Evolutionary conservation across 2,113 vertebrate genomes (phyloP).

Genomic region (Amia ocellicauda): DNA sequence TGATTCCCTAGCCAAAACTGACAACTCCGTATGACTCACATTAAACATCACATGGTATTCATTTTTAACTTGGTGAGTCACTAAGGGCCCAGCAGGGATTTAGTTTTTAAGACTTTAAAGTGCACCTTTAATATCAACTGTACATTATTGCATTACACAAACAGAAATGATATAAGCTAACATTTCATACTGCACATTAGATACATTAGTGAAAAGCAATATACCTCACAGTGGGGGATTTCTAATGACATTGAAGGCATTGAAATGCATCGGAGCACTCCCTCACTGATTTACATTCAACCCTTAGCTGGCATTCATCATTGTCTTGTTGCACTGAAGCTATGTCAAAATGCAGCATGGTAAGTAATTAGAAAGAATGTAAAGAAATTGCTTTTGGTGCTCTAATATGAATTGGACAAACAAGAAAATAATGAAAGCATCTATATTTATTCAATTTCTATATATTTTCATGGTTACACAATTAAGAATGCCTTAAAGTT

Average conservation of each 20-base stretch:
- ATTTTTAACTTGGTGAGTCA: constrained; percentile 22
- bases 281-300: constrained; percentile 35
- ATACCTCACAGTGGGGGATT: constrained; percentile 16
- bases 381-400: constrained; percentile 30
- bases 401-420: constrained; percentile 34
- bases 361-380: constrained; percentile 31
- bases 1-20: too few species aligned
- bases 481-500: not conserved
- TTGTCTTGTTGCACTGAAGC: constrained; percentile 32
- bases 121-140: constrained; percentile 13
- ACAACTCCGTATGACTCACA: constrained; percentile 7
- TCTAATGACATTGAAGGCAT: constrained; percentile 15
- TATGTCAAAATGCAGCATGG: constrained; percentile 32
- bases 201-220: not conserved
- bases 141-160: not conserved
- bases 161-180: not conserved
- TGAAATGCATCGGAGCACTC: constrained; percentile 23
- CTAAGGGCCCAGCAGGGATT: not conserved
- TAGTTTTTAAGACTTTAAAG: constrained; percentile 15
- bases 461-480: constrained; percentile 6
- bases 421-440: constrained; percentile 28
- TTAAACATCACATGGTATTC: constrained; percentile 9
- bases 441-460: constrained; percentile 25
- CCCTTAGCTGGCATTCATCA: constrained; percentile 35
- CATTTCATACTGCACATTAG: too few species aligned